Evolutionary conservation across 92 coral and sea anemone species (phyloP), one percentile per base, ranked within the genome.

Genomic region (Umimayanthus chanpuru): DNA sequence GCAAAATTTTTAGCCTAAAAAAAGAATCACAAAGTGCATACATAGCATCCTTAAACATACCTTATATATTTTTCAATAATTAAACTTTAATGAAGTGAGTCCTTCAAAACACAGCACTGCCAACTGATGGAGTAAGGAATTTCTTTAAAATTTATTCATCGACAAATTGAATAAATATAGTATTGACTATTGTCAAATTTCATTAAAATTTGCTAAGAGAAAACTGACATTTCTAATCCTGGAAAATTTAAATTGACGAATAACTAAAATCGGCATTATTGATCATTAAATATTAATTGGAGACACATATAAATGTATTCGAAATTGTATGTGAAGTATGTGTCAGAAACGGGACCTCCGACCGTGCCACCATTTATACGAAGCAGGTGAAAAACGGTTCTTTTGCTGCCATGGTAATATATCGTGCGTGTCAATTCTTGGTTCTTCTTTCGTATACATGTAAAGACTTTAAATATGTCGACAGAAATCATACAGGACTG

Each of bases 361-460:
- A 10, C 79, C 9, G 79, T 14, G 28, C n/a, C 5, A 16, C n/a
- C 5, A 16, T 30, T 15, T 32, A 15, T 16, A 23, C 39, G 4
- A 66, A 11, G 36, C 58, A 65, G 23, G 40, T 82, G 58, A 23
- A 23, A 26, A 2, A 43, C 43, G 2, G 74, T 66, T 47, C 32
- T 26, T 26, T 82, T 66, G 86, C 86, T 64, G 86, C 86, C 72
- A 66, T 82, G 40, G 86, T 49, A 67, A 82, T 82, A 81, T 20
- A 25, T 21, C 66, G 36, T 72, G 39, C 8, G 20, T 36, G 20
- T 30, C 21, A 18, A 38, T 0, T 75, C n/a, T 6, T 38, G n/a
- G 41, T 38, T 20, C 3, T 75, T 75, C 11, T 28, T 75, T 75
- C 40, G 10, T 38, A 6, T 71, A 32, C 36, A 32, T 32, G 36